A percentile compares a stretch with the other conserved stretches of the same genome.
These are phyloP conservation scores for Nasonia vitripennis DNA, from an alignment of 1,140 invertebrate species.

Conservation along the genomic window DNA sequence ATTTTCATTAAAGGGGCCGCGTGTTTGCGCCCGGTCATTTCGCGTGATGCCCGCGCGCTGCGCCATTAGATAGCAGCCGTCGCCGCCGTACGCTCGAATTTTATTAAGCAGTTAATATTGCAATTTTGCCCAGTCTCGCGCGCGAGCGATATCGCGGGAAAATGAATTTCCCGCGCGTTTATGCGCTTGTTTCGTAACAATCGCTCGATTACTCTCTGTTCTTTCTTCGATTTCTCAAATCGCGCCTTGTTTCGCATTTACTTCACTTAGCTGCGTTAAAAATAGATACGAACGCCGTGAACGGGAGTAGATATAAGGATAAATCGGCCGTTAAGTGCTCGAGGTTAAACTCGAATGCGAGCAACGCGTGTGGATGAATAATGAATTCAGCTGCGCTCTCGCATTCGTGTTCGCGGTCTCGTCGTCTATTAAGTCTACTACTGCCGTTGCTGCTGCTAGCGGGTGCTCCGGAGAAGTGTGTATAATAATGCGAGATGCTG, in stretches of 20 bases:
- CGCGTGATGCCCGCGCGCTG: not conserved
- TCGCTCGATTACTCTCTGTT: too few species aligned
- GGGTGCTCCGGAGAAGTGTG: not conserved
- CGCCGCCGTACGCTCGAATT: not conserved
- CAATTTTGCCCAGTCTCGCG: not conserved
- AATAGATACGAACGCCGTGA: not conserved
- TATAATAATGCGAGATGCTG: slow-evolving; percentile 22
- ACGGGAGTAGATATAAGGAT: not conserved
- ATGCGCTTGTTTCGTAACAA: too few species aligned
- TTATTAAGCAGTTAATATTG: slow-evolving; percentile 45
- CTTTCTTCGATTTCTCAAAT: too few species aligned
- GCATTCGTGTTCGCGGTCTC: not conserved
- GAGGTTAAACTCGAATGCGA: slow-evolving; percentile 36
- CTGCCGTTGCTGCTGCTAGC: not conserved
- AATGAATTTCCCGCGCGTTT: not conserved
- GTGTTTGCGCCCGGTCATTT: slow-evolving; percentile 35
- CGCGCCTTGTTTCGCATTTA: too few species aligned
- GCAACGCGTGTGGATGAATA: slow-evolving; percentile 40
- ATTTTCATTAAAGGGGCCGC: slow-evolving; percentile 44
- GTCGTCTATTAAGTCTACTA: not conserved
- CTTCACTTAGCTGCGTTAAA: too few species aligned
- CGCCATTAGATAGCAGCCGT: slow-evolving; percentile 9
- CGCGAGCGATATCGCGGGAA: not conserved
- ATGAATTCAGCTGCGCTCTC: slow-evolving; percentile 17
- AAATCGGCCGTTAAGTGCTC: slow-evolving; percentile 31